These are phyloP conservation scores for Hermodice carunculata DNA, from an alignment of 2,888 invertebrate genomes.

Conservation along the genomic window DNA sequence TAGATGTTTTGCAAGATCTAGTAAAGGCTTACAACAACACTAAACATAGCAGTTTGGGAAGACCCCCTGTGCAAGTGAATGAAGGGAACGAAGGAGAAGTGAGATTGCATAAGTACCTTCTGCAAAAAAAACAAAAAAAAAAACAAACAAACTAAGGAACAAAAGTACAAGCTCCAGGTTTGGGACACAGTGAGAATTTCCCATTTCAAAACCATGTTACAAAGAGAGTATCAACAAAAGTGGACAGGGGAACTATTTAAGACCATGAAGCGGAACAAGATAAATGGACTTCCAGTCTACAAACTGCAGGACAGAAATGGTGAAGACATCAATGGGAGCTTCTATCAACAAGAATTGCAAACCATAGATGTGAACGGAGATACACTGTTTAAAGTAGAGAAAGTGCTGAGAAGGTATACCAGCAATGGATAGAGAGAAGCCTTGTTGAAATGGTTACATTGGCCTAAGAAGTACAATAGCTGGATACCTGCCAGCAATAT, in stretches of 20 bases:
- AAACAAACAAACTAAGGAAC: not conserved
- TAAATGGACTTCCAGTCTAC: not conserved
- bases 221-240: constrained; percentile 4
- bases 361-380: not conserved
- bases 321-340: constrained; percentile 10
- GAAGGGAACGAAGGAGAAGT: constrained; percentile 2
- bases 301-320: not conserved
- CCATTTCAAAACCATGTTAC: not conserved
- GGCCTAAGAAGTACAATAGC: constrained; percentile 3
- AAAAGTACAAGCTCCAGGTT: not conserved
- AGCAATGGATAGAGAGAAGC: not conserved
- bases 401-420: not conserved
- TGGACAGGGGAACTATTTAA: constrained; percentile 8
- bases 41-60: constrained; percentile 1
- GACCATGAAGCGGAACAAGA: not conserved
- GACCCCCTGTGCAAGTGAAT: not conserved
- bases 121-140: too few relatives aligned
- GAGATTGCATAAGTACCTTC: not conserved
- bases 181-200: constrained; percentile 7
- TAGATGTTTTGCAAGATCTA: constrained; percentile 3
- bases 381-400: not conserved
- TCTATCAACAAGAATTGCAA: constrained; percentile 10
- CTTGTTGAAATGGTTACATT: not conserved
- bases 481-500: too few relatives aligned
- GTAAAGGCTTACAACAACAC: constrained; percentile 10